Evolutionary conservation across 2,113 vertebrate genomes (phyloP).

Genomic region (Phocoena phocoena): DNA sequence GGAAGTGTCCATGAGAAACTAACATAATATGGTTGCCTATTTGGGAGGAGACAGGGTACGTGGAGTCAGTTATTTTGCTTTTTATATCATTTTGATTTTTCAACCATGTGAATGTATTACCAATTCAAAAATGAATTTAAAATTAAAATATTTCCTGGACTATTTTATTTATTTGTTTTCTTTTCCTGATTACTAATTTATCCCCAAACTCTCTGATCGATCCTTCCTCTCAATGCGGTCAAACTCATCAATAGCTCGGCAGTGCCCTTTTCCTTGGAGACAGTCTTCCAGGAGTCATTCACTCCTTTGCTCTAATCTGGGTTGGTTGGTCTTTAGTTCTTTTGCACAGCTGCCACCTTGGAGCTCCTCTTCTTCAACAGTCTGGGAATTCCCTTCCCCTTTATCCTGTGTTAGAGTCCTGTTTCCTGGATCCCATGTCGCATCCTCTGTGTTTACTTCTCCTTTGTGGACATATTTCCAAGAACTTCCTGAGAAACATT

Average conservation of each 20-base stretch:
- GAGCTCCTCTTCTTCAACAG: neutral
- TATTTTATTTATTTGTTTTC: neutral
- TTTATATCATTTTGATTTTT: conserved; percentile 39
- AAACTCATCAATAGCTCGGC: too few relatives aligned
- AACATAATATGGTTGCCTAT: neutral
- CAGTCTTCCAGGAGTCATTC: neutral
- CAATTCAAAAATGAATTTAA: neutral
- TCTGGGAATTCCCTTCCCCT: neutral
- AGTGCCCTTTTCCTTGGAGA: neutral
- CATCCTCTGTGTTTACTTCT: neutral
- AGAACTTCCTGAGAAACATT: neutral
- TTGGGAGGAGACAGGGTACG: neutral
- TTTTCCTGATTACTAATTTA: neutral
- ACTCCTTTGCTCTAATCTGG: neutral
- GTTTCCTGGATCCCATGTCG: neutral
- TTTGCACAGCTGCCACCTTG: neutral
- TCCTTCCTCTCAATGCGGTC: neutral
- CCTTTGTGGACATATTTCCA: neutral
- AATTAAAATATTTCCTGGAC: neutral
- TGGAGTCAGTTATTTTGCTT: neutral
- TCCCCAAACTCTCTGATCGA: neutral
- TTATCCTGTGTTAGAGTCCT: neutral
- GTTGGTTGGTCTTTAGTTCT: neutral
- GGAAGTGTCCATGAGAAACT: neutral
- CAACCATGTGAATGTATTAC: neutral